Evolutionary conservation across 1,140 invertebrate genomes (phyloP).

Genomic region (Mycetomoellerius zeteki): DNA sequence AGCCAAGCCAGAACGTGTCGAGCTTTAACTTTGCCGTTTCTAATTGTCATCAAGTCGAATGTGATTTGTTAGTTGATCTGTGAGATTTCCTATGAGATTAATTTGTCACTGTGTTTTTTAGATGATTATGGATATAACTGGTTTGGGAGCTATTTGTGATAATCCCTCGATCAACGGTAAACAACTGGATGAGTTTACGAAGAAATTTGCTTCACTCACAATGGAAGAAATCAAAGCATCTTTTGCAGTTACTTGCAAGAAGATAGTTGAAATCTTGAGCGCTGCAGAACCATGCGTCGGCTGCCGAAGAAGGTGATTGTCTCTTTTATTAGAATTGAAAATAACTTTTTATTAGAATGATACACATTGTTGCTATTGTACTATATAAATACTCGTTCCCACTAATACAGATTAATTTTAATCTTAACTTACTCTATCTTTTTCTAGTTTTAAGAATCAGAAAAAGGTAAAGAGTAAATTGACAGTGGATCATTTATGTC

Average conservation of each 20-base stretch:
- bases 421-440: too few species aligned
- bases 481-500: too few species aligned
- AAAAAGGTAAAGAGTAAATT: too few species aligned
- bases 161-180: constrained; percentile 92
- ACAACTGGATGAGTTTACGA: constrained; percentile 94
- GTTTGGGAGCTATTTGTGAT: constrained; percentile 93
- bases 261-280: constrained; percentile 93
- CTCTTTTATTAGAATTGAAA: constrained; percentile 45
- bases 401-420: too few species aligned
- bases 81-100: background rate
- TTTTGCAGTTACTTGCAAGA: constrained; percentile 93
- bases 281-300: constrained; percentile 97
- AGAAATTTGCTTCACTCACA: constrained; percentile 93
- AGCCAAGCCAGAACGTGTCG: background rate
- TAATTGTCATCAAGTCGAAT: background rate
- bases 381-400: too few species aligned
- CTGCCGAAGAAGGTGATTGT: constrained; percentile 93
- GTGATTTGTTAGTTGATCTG: background rate
- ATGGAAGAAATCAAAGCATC: constrained; percentile 93
- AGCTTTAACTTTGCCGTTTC: too few species aligned
- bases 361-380: background rate
- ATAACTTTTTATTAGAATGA: constrained; percentile 54
- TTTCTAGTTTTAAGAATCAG: too few species aligned
- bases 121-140: constrained; percentile 97
- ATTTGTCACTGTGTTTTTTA: constrained; percentile 81